Evolutionary conservation across 2,888 invertebrate genomes (phyloP).

Genomic region (Rhagophthalmus giganteus): DNA sequence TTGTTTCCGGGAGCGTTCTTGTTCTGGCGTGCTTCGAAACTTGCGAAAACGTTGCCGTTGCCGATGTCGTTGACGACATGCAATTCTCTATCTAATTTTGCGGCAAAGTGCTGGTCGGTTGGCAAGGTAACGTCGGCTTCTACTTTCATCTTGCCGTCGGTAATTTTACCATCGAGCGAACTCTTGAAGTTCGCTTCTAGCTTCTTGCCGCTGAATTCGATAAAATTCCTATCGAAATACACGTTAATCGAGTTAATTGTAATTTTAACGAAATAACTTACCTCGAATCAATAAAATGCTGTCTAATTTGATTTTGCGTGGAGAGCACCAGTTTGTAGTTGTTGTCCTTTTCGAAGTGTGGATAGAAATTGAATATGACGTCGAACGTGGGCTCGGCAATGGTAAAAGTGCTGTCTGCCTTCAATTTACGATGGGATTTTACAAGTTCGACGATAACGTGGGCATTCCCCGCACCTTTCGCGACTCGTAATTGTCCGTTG

Average conservation of each 20-base stretch:
- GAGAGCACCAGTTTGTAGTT: constrained; percentile 67
- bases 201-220: constrained; percentile 55
- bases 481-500: constrained; percentile 66
- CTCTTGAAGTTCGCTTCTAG: constrained; percentile 43
- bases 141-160: constrained; percentile 55
- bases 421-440: constrained; percentile 63
- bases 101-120: constrained; percentile 55
- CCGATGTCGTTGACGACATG: constrained; percentile 41
- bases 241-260: too few species aligned
- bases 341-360: constrained; percentile 72
- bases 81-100: constrained; percentile 50
- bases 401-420: constrained; percentile 65
- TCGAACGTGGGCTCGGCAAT: constrained; percentile 64
- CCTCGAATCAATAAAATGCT: constrained; percentile 65
- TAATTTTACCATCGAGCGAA: constrained; percentile 47
- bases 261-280: constrained; percentile 54
- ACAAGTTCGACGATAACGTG: constrained; percentile 63
- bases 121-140: constrained; percentile 59
- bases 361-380: constrained; percentile 64
- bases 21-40: constrained; percentile 50
- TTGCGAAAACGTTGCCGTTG: constrained; percentile 42
- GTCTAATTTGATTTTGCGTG: constrained; percentile 63
- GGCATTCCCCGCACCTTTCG: constrained; percentile 67
- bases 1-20: constrained; percentile 57
- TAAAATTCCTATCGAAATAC: constrained; percentile 59